Percentiles rank a stretch among this genome's conserved stretches.
These are phyloP conservation scores for Delphinus delphis DNA, from an alignment of 2,113 vertebrate genomes.

Conservation along the genomic window DNA sequence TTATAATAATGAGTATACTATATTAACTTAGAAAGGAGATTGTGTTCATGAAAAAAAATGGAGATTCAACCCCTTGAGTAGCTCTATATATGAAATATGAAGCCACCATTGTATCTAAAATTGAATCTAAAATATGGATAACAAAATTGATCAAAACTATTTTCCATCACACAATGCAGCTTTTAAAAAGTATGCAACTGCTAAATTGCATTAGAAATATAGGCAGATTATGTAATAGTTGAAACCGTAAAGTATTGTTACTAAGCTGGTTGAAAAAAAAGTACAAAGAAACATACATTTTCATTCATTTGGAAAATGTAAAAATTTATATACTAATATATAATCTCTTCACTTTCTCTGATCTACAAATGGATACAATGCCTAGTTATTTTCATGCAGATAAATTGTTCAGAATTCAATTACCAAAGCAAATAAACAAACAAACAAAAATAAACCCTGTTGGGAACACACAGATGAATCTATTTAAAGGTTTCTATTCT, in stretches of 20 bases:
- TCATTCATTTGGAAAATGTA: constrained; percentile 84
- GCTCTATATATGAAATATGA: constrained; percentile 15
- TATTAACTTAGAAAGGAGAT: constrained; percentile 64
- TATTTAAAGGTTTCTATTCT: constrained; percentile 77
- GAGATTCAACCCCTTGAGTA: constrained; percentile 24
- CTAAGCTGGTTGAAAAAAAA: constrained; percentile 69
- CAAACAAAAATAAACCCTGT: constrained; percentile 72
- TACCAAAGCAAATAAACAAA: constrained; percentile 57
- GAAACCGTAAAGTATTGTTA: constrained; percentile 68
- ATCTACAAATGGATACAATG: constrained; percentile 76
- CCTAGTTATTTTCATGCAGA: constrained; percentile 70
- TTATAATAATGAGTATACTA: background rate
- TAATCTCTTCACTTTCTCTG: constrained; percentile 73
- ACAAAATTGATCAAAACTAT: constrained; percentile 69
- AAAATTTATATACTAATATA: constrained; percentile 80
- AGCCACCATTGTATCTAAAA: constrained; percentile 54
- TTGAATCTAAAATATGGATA: constrained; percentile 69
- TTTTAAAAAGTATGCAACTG: constrained; percentile 77
- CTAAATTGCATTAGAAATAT: constrained; percentile 79
- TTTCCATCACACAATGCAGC: constrained; percentile 69
- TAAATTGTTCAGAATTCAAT: constrained; percentile 67
- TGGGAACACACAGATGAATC: constrained; percentile 43
- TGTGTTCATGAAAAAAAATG: constrained; percentile 62
- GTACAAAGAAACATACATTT: constrained; percentile 83
- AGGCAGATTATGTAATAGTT: constrained; percentile 75